Evolutionary conservation across 2,113 vertebrate genomes (phyloP).

Genomic region (Campylomormyrus numenius): DNA sequence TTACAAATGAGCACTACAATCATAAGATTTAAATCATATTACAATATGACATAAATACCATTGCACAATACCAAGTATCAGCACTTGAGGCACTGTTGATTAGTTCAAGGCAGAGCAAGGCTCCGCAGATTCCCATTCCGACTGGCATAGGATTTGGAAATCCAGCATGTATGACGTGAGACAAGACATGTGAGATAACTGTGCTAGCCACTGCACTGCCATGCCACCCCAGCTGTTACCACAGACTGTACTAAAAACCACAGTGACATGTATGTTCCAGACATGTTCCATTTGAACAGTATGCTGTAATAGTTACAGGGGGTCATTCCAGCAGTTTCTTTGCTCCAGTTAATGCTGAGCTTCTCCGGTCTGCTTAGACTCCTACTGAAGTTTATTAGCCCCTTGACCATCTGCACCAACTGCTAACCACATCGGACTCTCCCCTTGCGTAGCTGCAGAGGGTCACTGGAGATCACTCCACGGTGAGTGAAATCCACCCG

Average conservation of each 20-base stretch:
- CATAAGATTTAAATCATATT: background rate
- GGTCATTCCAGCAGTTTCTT: conserved; percentile 60
- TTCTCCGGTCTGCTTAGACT: conserved; percentile 62
- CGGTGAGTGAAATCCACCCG: conserved; percentile 49
- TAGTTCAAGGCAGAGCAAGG: background rate
- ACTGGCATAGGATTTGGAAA: background rate
- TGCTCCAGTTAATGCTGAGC: conserved; percentile 59
- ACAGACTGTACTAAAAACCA: background rate
- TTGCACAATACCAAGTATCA: background rate
- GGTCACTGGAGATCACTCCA: conserved; percentile 67
- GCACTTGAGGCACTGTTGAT: background rate
- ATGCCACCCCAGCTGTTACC: background rate
- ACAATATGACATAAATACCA: background rate
- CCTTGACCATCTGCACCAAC: conserved; percentile 65
- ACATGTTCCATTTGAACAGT: background rate
- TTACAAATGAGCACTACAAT: background rate
- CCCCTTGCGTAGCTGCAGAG: conserved; percentile 64
- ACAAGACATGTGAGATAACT: background rate
- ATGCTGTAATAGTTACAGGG: conserved; percentile 59
- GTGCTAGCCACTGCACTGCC: background rate
- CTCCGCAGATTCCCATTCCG: background rate
- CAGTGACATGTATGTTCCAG: background rate
- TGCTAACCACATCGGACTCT: conserved; percentile 67
- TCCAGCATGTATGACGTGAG: background rate
- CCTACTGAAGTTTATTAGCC: conserved; percentile 61